Percentiles rank a stretch among this genome's conserved stretches.
These are phyloP conservation scores for Leptura quadrifasciata DNA, from an alignment of 2,888 invertebrate species.

Conservation along the genomic window DNA sequence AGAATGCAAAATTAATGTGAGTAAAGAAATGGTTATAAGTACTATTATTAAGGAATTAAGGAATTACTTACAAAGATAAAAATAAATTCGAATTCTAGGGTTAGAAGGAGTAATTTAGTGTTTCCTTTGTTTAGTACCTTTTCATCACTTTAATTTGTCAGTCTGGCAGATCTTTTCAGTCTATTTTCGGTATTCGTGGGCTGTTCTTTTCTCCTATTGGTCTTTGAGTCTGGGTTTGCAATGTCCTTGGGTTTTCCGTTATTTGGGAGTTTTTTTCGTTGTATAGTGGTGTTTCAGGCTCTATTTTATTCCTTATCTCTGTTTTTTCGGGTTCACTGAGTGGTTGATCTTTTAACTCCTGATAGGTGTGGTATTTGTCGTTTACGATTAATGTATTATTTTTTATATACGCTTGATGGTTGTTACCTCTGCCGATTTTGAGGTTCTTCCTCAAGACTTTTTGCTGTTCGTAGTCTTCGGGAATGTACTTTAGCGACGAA, in stretches of 20 bases:
- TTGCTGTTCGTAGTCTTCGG: background rate
- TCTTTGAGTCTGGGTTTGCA: background rate
- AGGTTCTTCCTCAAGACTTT: background rate
- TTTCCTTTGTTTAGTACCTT: too few species aligned
- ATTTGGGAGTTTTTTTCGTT: background rate
- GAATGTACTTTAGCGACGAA: background rate
- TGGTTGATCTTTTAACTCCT: background rate
- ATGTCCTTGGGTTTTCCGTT: background rate
- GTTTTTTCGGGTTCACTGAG: background rate
- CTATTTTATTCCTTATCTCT: background rate
- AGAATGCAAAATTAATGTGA: too few species aligned
- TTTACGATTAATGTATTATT: background rate
- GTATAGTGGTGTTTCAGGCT: background rate
- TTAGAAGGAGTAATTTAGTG: too few species aligned
- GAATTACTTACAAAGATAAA: too few species aligned
- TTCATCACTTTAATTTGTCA: background rate
- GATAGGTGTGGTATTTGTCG: background rate
- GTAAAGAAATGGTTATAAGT: too few species aligned
- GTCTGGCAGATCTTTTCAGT: background rate
- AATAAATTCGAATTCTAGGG: too few species aligned
- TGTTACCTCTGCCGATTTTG: background rate
- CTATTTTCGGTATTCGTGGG: background rate
- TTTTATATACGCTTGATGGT: background rate
- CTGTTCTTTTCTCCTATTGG: background rate
- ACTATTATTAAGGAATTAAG: too few species aligned